phyloP scores from a whole-genome alignment of 2,888 invertebrate species.

The Nebria brevicollis region DNA sequence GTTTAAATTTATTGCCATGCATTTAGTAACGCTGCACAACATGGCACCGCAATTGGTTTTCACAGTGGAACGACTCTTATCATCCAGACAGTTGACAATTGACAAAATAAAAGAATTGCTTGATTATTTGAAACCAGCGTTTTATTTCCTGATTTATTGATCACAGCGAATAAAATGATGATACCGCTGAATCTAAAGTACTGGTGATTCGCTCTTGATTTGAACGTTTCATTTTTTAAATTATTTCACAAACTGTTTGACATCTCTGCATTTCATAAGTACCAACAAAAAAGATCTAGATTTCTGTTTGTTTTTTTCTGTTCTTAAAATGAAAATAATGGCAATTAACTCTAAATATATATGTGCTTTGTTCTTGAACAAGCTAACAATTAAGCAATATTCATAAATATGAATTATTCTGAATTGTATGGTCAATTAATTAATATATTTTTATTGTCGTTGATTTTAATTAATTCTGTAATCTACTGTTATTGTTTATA shows the following conservation, averaged over 20 bases:
- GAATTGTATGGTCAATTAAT: background rate
- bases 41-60: slow-evolving; percentile 18
- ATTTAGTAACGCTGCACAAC: slow-evolving; percentile 40
- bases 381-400: background rate
- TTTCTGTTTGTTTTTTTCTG: too few relatives aligned
- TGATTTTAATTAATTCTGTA: background rate
- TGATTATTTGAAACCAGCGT: background rate
- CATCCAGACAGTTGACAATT: slow-evolving; percentile 40
- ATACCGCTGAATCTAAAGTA: background rate
- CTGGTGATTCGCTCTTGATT: background rate
- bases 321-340: too few relatives aligned
- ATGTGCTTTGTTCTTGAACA: too few relatives aligned
- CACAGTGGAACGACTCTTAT: slow-evolving; percentile 20
- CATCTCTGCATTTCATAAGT: too few relatives aligned
- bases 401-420: background rate
- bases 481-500: background rate
- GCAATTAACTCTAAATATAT: too few relatives aligned
- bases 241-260: too few relatives aligned
- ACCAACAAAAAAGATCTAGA: too few relatives aligned
- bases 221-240: too few relatives aligned
- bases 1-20: slow-evolving; percentile 35
- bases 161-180: background rate
- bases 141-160: background rate
- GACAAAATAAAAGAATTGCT: slow-evolving; percentile 39
- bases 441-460: background rate